phyloP scores from a whole-genome alignment of 2,888 invertebrate species.

The Volucella zonaria region DNA sequence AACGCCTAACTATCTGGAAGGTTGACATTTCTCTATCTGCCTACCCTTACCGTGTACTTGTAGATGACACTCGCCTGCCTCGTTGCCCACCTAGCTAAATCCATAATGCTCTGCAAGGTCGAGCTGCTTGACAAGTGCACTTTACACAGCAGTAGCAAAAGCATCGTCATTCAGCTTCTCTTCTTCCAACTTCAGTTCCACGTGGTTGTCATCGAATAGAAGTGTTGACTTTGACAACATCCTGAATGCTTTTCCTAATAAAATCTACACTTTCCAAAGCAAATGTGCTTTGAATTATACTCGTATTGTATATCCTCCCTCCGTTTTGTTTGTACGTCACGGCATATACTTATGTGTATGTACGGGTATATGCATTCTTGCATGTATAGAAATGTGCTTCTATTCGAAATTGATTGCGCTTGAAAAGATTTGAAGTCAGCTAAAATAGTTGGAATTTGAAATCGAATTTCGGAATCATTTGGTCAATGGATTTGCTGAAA shows the following conservation, averaged over 20 bases:
- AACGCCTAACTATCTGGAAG: constrained; percentile 61
- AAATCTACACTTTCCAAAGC: constrained; percentile 23
- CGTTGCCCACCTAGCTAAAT: constrained; percentile 32
- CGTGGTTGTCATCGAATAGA: constrained; percentile 43
- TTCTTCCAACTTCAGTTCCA: background rate
- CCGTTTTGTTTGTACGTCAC: background rate
- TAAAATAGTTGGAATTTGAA: constrained; percentile 51
- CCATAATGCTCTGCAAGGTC: constrained; percentile 65
- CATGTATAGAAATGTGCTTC: background rate
- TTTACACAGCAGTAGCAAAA: constrained; percentile 41
- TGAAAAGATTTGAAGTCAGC: constrained; percentile 56
- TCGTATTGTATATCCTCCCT: background rate
- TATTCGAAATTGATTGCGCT: constrained; percentile 27
- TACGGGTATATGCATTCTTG: too few relatives aligned
- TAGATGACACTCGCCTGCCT: constrained; percentile 26
- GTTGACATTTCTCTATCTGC: constrained; percentile 51
- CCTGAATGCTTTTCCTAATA: constrained; percentile 53
- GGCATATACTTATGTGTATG: too few relatives aligned
- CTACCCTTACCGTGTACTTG: constrained; percentile 12
- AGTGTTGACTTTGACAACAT: constrained; percentile 72
- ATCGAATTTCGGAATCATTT: constrained; percentile 48
- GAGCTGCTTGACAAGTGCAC: constrained; percentile 68
- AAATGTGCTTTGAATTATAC: background rate
- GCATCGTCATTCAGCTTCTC: background rate
- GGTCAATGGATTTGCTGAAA: constrained; percentile 14